Conservation (phyloP, 2,797 vertebrate species). For the Siniperca obscura region DNA sequence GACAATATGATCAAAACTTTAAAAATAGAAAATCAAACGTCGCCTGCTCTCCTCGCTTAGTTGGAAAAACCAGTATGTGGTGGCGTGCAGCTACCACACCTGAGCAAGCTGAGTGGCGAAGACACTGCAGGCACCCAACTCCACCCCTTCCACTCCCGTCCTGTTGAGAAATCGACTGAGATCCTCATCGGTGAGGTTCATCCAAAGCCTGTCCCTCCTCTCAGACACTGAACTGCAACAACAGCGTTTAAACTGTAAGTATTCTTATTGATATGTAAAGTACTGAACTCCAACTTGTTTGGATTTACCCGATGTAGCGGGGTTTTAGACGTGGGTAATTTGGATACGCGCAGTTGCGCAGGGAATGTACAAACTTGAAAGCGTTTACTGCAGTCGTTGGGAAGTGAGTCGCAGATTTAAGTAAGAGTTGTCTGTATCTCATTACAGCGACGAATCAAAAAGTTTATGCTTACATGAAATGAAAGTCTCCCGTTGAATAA, state of each 20-base stretch:
- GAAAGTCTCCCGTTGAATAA: fast-evolving
- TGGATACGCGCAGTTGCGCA: constrained; percentile 53
- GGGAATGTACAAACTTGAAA: neutral
- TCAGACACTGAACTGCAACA: neutral
- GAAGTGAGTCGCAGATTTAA: constrained; percentile 1
- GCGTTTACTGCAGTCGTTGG: neutral
- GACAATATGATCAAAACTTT: fast-evolving
- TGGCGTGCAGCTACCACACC: constrained; percentile 59
- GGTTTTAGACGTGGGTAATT: fast-evolving
- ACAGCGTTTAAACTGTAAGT: constrained; percentile 66
- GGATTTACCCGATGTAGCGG: fast-evolving
- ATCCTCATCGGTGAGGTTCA: constrained; percentile 28
- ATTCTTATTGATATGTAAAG: fast-evolving
- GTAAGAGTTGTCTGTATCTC: neutral
- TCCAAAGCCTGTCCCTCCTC: constrained; percentile 43
- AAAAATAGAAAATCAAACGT: neutral
- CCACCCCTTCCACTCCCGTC: constrained; percentile 65
- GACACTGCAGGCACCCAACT: constrained; percentile 23
- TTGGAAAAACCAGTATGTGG: neutral
- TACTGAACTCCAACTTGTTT: neutral
- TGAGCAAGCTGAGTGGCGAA: constrained; percentile 52
- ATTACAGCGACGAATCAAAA: neutral
- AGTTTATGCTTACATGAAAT: fast-evolving
- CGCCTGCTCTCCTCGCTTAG: neutral
- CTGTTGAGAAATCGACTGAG: constrained; percentile 27